Percentiles rank a stretch among this genome's conserved stretches.
Conservation (phyloP, 2,797 vertebrate species). For the Galagoides demidoff region DNA sequence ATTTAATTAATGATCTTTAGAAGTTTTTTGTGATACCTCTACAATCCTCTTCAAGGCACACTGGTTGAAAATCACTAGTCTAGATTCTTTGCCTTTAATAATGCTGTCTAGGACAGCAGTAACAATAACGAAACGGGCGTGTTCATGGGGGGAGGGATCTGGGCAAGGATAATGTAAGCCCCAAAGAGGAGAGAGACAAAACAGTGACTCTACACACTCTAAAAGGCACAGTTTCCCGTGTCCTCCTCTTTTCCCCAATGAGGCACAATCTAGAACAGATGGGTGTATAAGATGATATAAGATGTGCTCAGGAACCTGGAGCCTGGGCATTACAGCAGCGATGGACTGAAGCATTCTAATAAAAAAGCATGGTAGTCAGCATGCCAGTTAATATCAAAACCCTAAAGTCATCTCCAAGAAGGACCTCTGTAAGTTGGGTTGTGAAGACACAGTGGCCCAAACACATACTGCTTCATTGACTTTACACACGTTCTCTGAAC, state of each 20-base stretch:
- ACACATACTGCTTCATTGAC: background rate
- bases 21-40: too few relatives aligned
- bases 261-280: background rate
- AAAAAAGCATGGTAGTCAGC: background rate
- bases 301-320: fast-evolving
- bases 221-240: background rate
- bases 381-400: background rate
- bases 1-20: too few relatives aligned
- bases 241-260: background rate
- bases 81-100: background rate
- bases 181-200: background rate
- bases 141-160: too few relatives aligned
- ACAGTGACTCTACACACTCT: background rate
- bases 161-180: background rate
- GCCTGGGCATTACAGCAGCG: background rate
- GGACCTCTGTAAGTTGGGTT: background rate
- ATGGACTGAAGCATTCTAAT: background rate
- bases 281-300: fast-evolving
- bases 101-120: background rate
- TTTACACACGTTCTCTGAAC: background rate
- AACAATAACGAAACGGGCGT: background rate
- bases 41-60: too few relatives aligned
- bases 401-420: background rate
- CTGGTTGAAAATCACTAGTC: too few relatives aligned
- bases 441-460: background rate